phyloP scores from a whole-genome alignment of 2,113 vertebrate species.

The Plestiodon gilberti region DNA sequence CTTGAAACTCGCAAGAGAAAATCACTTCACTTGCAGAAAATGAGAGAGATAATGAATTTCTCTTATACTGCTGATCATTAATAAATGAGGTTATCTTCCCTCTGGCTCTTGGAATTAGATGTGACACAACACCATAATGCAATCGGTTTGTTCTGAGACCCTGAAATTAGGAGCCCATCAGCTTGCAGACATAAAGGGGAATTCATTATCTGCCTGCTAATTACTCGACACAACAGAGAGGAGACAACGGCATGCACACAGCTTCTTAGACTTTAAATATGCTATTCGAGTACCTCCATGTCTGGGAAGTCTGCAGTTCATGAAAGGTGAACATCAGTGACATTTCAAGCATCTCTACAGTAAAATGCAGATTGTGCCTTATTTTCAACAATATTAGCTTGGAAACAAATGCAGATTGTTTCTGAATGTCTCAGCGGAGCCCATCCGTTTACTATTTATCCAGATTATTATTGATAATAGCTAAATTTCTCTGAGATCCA shows the following conservation, averaged over 20 bases:
- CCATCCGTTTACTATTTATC: background rate
- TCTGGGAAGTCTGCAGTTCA: conserved; percentile 32
- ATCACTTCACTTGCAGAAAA: conserved; percentile 37
- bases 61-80: conserved; percentile 63
- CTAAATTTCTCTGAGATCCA: background rate
- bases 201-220: conserved; percentile 61
- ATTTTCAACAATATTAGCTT: background rate
- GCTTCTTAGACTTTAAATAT: conserved; percentile 57
- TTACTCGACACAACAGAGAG: conserved; percentile 61
- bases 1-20: conserved; percentile 12
- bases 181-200: conserved; percentile 65
- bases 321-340: conserved; percentile 40
- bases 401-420: conserved; percentile 13
- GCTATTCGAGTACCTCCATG: conserved; percentile 39
- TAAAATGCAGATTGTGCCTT: background rate
- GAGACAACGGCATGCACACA: conserved; percentile 33
- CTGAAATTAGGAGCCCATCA: conserved; percentile 64
- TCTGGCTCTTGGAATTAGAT: conserved; percentile 63
- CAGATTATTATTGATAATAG: background rate
- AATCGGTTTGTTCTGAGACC: conserved; percentile 65
- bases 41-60: conserved; percentile 61
- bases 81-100: conserved; percentile 67
- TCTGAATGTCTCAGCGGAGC: background rate
- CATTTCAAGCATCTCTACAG: conserved; percentile 39
- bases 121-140: conserved; percentile 63